Base-by-base conservation (phyloP, 1,140 invertebrate genomes). In the Ips typographus region DNA sequence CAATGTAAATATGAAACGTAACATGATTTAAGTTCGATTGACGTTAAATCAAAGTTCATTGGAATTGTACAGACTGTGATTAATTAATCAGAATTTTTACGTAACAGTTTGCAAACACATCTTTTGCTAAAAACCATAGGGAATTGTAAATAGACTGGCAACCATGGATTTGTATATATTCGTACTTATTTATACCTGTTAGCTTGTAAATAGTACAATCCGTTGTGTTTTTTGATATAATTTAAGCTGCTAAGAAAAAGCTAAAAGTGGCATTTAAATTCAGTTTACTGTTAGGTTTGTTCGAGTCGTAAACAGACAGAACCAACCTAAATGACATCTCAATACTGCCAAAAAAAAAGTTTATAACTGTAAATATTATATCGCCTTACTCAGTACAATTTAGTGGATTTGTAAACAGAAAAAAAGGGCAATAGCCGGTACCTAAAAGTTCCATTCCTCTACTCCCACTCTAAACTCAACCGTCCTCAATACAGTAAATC, bases 311-410 rank as follows among this genome's bases (percentile, higher is more conserved):
- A 4, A 42, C 1, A 7, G 39, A 40, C 8, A 6, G 57, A 7
- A 4, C 5, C 38, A 40, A 42, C 5, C 8, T 42, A 41, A 7
- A 7, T 8, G 4, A 2, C 7, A 47, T 62, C 6, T 37, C 42
- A 2, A 49, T 22, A 62, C 41, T 62, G 60, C 41, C 60, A 62
- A 62, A 62, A 51, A 8, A 38, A 49, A 62, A 38, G 37, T 36
- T 62, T 62, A 8, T 40, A 62, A 62, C 40, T 62, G 60, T 62
- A 62, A 5, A 62, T 62, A 62, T 6, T 47, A 22, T 62, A 62
- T 39, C 42, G 60, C 60, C 60, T 62, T 62, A 62, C 22, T 6
- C 60, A 62, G 60, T 62, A 49, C 40, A 49, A 62, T 38, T 62
- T 49, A 42, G 38, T 22, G 38, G 2, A 42, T 4, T n/a, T n/a